Evolutionary conservation across 2,888 invertebrate genomes (phyloP).

Genomic region (Noctua fimbriata): DNA sequence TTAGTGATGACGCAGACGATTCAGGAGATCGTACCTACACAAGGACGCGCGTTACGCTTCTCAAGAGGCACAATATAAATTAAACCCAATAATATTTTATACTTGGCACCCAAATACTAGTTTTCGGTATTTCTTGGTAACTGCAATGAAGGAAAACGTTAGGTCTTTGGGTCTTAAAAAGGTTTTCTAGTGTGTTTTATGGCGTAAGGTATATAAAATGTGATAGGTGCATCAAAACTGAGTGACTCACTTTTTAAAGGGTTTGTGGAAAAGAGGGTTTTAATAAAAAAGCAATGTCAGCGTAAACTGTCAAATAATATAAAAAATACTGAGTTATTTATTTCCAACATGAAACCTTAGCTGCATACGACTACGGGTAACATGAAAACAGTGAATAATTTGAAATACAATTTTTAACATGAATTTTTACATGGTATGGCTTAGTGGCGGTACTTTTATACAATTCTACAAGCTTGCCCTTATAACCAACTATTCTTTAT

Average conservation of each 20-base stretch:
- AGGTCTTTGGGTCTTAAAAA: neutral
- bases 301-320: neutral
- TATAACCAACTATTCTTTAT: neutral
- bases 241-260: neutral
- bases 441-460: neutral
- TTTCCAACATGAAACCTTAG: neutral
- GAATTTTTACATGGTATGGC: conserved; percentile 1
- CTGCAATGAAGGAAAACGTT: neutral
- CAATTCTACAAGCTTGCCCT: neutral
- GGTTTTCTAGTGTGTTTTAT: neutral
- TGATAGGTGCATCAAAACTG: neutral
- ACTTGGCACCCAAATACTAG: conserved; percentile 9
- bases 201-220: neutral
- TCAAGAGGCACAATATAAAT: conserved; percentile 59
- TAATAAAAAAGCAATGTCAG: neutral
- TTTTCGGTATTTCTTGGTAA: neutral
- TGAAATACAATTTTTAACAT: conserved; percentile 11
- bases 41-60: conserved; percentile 59
- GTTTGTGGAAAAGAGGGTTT: neutral
- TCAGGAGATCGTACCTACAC: conserved; percentile 58
- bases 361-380: neutral
- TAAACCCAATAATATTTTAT: conserved; percentile 28
- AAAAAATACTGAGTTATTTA: neutral
- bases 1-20: conserved; percentile 74
- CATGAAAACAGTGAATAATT: conserved; percentile 4